A percentile compares a stretch with the other conserved stretches of the same genome.
These are phyloP conservation scores for Pedetes capensis DNA, from an alignment of 2,113 vertebrate species.

Conservation along the genomic window DNA sequence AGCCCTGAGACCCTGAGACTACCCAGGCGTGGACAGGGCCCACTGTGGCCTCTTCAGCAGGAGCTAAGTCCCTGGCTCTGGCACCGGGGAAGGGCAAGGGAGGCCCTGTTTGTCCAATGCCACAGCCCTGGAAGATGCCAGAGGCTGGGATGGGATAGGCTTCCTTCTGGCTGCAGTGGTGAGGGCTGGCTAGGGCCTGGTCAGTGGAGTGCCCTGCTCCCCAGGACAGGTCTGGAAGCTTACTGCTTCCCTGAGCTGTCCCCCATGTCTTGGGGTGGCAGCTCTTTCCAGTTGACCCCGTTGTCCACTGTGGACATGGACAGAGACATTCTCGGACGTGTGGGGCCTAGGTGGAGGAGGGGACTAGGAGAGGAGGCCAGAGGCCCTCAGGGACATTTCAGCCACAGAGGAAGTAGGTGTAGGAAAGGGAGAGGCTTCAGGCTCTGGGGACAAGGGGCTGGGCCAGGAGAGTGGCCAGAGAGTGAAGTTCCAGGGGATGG, in stretches of 20 bases:
- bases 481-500: not conserved
- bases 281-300: not conserved
- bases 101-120: too few species aligned
- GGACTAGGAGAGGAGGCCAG: too few species aligned
- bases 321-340: too few species aligned
- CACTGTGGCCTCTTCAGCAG: not conserved
- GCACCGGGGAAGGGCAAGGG: too few species aligned
- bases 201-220: not conserved
- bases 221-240: not conserved
- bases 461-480: not conserved
- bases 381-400: not conserved
- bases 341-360: not conserved
- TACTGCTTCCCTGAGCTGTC: not conserved
- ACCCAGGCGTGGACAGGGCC: not conserved
- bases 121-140: too few species aligned
- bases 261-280: not conserved
- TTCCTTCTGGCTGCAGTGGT: not conserved
- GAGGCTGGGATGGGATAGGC: too few species aligned
- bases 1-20: not conserved
- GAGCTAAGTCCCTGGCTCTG: not conserved
- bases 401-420: not conserved
- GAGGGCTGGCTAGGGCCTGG: not conserved
- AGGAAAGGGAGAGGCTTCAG: not conserved
- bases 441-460: not conserved
- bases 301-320: not conserved